A percentile compares a stretch with the other conserved stretches of the same genome.
These are phyloP conservation scores for Setophaga petechia DNA, from an alignment of 2,113 vertebrate genomes.

Conservation along the genomic window DNA sequence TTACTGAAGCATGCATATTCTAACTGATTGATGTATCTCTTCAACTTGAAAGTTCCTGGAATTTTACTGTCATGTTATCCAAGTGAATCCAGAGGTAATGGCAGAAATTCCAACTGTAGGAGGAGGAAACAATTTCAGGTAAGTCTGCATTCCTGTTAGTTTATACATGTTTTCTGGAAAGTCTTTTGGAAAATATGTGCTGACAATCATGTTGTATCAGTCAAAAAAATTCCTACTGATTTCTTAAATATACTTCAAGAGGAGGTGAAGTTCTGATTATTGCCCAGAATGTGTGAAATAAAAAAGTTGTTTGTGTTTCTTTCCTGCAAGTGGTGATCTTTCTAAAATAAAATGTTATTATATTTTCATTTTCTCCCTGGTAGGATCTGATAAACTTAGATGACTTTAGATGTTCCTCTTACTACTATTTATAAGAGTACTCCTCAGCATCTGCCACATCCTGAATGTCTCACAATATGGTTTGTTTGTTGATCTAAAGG, in stretches of 20 bases:
- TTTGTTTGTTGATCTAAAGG: neutral
- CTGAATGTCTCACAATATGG: neutral
- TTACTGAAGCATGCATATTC: neutral
- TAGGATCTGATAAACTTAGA: neutral
- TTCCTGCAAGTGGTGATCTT: neutral
- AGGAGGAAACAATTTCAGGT: neutral
- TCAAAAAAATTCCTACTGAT: neutral
- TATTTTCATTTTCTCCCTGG: neutral
- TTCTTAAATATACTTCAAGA: neutral
- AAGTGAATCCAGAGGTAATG: neutral
- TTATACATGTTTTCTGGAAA: neutral
- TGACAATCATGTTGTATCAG: neutral
- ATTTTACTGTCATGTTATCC: neutral
- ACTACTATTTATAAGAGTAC: neutral
- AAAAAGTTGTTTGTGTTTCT: neutral
- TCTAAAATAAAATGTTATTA: neutral
- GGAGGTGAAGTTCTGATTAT: neutral
- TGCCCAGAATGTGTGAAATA: neutral
- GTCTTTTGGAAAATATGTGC: neutral
- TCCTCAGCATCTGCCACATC: neutral
- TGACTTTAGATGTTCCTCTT: neutral
- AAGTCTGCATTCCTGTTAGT: neutral
- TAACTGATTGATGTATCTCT: neutral
- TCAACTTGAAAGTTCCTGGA: neutral
- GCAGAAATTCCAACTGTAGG: neutral